phyloP scores from a whole-genome alignment of 2,888 invertebrate genomes.

The Cremastinae sp. region DNA sequence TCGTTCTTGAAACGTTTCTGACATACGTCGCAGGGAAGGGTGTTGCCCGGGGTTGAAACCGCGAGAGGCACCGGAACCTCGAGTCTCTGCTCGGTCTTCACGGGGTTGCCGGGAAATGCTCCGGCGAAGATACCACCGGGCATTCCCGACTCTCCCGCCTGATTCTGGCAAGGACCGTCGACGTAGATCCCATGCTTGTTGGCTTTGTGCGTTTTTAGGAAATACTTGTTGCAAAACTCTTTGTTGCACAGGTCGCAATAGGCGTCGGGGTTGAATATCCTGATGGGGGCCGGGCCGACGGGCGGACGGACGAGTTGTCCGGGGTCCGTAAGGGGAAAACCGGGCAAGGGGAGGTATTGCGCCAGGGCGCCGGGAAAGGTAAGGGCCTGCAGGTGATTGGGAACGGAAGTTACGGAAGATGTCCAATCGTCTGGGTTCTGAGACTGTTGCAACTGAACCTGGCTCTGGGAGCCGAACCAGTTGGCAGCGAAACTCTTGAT shows the following conservation, averaged over 20 bases:
- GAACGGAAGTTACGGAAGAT: slow-evolving; percentile 56
- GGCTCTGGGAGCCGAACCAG: slow-evolving; percentile 70
- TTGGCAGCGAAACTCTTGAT: slow-evolving; percentile 75
- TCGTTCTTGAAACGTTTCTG: slow-evolving; percentile 88
- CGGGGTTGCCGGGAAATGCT: slow-evolving; percentile 50
- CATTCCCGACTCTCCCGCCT: slow-evolving; percentile 34
- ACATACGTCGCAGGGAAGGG: slow-evolving; percentile 86
- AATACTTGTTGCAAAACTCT: slow-evolving; percentile 99
- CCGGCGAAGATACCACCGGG: slow-evolving; percentile 65
- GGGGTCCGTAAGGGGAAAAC: slow-evolving; percentile 82
- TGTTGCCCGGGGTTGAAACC: slow-evolving; percentile 62
- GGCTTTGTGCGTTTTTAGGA: slow-evolving; percentile 98
- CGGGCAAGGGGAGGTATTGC: slow-evolving; percentile 81
- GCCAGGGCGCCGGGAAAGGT: slow-evolving; percentile 73
- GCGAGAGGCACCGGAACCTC: slow-evolving; percentile 56
- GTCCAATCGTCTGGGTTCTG: slow-evolving; percentile 64
- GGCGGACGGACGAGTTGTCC: slow-evolving; percentile 81
- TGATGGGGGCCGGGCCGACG: slow-evolving; percentile 80
- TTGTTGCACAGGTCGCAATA: slow-evolving; percentile 99
- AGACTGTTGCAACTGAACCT: slow-evolving; percentile 61
- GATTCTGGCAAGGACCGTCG: slow-evolving; percentile 79
- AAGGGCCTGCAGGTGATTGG: slow-evolving; percentile 73
- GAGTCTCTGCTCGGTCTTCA: slow-evolving; percentile 71
- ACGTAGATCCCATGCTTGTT: slow-evolving; percentile 98
- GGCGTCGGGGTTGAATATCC: slow-evolving; percentile 98